Conservation (phyloP, 1,140 invertebrate genomes). For the Heliothis virescens region DNA sequence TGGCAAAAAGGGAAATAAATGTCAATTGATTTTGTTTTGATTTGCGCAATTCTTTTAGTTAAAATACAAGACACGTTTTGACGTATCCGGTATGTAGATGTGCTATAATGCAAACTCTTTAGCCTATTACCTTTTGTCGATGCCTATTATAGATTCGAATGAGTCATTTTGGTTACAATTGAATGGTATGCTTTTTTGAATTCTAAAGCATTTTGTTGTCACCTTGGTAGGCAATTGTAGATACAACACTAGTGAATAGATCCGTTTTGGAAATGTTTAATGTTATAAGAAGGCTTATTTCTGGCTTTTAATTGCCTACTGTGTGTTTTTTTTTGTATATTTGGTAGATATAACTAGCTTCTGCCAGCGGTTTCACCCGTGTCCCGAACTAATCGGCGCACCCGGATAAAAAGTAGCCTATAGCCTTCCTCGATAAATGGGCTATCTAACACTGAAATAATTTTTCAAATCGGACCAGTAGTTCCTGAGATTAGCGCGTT, state of each 20-base stretch:
- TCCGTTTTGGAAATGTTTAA: too few relatives aligned
- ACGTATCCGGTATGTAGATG: slow-evolving; percentile 19
- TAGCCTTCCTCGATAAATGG: too few relatives aligned
- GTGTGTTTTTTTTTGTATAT: too few relatives aligned
- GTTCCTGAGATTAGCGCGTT: too few relatives aligned
- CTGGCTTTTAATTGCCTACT: too few relatives aligned
- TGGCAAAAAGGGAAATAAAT: slow-evolving; percentile 23
- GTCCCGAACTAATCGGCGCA: too few relatives aligned
- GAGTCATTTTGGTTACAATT: slow-evolving; percentile 29
- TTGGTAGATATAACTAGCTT: too few relatives aligned
- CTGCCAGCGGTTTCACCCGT: too few relatives aligned
- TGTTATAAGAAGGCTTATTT: too few relatives aligned
- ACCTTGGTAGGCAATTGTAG: slow-evolving; percentile 11
- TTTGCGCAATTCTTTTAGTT: slow-evolving; percentile 23
- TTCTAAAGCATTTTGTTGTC: slow-evolving; percentile 26
- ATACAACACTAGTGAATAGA: background rate
- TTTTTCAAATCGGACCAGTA: too few relatives aligned
- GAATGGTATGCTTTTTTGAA: slow-evolving; percentile 19
- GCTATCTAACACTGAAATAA: too few relatives aligned
- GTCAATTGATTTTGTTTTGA: slow-evolving; percentile 37
- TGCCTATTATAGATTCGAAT: slow-evolving; percentile 11
- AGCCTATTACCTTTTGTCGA: slow-evolving; percentile 3
- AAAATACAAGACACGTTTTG: background rate
- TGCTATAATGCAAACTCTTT: slow-evolving; percentile 18
- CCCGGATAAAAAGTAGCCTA: too few relatives aligned